Evolutionary conservation across 2,113 vertebrate genomes (phyloP).

Genomic region (Sclerurus mexicanus): DNA sequence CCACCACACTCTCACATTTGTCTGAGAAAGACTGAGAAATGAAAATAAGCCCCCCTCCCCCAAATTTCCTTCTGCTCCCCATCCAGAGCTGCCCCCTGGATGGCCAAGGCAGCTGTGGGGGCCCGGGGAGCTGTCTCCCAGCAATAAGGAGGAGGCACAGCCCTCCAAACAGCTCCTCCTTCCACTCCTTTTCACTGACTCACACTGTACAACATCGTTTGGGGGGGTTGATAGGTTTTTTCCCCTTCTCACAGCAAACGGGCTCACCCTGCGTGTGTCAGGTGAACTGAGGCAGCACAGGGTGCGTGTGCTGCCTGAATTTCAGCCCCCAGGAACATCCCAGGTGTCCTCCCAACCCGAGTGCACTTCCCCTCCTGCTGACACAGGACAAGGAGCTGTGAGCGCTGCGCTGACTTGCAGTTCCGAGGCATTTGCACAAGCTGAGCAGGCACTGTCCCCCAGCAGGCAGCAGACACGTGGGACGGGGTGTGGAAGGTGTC

Average conservation of each 20-base stretch:
- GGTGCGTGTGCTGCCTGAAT: rapidly evolving
- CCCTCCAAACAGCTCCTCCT: conserved; percentile 29
- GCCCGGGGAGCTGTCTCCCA: conserved; percentile 16
- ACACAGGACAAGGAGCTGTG: neutral
- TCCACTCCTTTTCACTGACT: neutral
- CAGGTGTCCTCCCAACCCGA: neutral
- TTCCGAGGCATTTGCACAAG: neutral
- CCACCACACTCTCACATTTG: rapidly evolving
- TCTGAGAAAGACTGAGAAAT: neutral
- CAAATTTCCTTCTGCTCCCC: too few species aligned
- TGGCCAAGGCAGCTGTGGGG: neutral
- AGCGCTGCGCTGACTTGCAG: neutral
- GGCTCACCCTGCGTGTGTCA: rapidly evolving
- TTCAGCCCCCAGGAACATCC: neutral
- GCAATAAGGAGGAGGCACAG: conserved; percentile 14
- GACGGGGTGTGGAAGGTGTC: neutral
- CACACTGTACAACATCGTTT: neutral
- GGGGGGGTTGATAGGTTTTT: neutral
- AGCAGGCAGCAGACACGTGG: neutral
- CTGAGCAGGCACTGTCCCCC: neutral
- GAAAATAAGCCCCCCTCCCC: neutral
- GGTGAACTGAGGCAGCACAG: neutral
- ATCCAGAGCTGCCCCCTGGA: neutral
- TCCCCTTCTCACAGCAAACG: neutral
- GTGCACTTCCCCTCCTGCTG: neutral